Evolutionary conservation across 2,113 vertebrate genomes (phyloP).

Genomic region (Ictalurus furcatus): DNA sequence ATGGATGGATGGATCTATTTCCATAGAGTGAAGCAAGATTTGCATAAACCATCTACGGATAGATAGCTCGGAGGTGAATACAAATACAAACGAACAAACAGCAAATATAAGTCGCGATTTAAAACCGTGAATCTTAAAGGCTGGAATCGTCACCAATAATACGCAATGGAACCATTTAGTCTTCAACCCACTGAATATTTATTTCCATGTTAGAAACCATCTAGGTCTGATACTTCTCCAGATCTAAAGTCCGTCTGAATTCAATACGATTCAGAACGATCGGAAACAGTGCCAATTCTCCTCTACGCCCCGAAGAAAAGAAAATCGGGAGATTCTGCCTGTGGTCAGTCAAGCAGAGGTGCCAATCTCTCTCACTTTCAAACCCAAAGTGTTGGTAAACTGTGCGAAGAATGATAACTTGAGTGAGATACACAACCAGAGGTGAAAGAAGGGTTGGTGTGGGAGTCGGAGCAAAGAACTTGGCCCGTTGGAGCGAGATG

Average conservation of each 20-base stretch:
- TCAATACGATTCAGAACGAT: background rate
- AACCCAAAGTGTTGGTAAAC: background rate
- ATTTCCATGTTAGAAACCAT: background rate
- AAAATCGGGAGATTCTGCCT: background rate
- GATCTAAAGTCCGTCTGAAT: too few species aligned
- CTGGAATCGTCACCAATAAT: too few species aligned
- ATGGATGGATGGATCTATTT: background rate
- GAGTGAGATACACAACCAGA: constrained; percentile 73
- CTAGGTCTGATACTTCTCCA: background rate
- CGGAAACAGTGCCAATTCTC: background rate
- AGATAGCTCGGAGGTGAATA: background rate
- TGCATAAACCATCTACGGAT: background rate
- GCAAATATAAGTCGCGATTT: background rate
- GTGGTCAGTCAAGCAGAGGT: background rate
- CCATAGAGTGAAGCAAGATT: background rate
- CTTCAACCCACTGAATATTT: background rate
- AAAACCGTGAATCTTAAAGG: too few species aligned
- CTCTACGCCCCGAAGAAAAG: background rate
- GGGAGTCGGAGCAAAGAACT: constrained; percentile 43
- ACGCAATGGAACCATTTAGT: background rate
- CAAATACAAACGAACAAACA: background rate
- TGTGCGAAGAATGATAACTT: constrained; percentile 64
- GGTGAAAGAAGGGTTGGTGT: constrained; percentile 17
- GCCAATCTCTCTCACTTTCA: background rate
- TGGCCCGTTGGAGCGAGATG: constrained; percentile 70